These are phyloP conservation scores for Agrochola litura DNA, from an alignment of 2,888 invertebrate genomes.

Conservation along the genomic window DNA sequence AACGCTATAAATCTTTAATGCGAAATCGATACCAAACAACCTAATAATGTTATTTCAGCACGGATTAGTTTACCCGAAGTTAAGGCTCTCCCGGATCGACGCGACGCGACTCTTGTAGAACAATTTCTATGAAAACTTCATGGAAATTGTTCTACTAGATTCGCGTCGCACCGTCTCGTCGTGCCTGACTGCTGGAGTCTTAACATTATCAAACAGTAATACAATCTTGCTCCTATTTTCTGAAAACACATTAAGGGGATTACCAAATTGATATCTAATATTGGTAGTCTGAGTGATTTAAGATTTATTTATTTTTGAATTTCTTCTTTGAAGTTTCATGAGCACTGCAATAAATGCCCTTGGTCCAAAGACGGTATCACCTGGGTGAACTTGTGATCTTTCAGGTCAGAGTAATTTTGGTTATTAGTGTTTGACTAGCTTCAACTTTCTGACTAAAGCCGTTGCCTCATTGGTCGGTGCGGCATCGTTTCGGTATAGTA, in stretches of 20 bases:
- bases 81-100: neutral
- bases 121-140: neutral
- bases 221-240: constrained; percentile 31
- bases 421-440: neutral
- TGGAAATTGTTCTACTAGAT: neutral
- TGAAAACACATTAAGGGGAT: constrained; percentile 13
- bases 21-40: constrained; percentile 30
- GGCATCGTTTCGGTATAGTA: too few species aligned
- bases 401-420: neutral
- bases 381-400: constrained; percentile 16
- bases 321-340: constrained; percentile 12
- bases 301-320: constrained; percentile 13
- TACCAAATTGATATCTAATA: constrained; percentile 32
- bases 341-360: constrained; percentile 4
- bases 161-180: too few species aligned
- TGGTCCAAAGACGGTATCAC: constrained; percentile 6
- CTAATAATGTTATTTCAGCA: constrained; percentile 53
- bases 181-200: neutral
- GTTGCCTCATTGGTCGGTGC: too few species aligned
- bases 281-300: constrained; percentile 12
- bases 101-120: neutral
- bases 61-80: constrained; percentile 41
- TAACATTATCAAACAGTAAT: constrained; percentile 34
- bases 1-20: constrained; percentile 27
- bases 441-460: too few species aligned